These are phyloP conservation scores for Luidia sarsii DNA, from an alignment of 53 echinoderm and acorn worm genomes.

Conservation along the genomic window DNA sequence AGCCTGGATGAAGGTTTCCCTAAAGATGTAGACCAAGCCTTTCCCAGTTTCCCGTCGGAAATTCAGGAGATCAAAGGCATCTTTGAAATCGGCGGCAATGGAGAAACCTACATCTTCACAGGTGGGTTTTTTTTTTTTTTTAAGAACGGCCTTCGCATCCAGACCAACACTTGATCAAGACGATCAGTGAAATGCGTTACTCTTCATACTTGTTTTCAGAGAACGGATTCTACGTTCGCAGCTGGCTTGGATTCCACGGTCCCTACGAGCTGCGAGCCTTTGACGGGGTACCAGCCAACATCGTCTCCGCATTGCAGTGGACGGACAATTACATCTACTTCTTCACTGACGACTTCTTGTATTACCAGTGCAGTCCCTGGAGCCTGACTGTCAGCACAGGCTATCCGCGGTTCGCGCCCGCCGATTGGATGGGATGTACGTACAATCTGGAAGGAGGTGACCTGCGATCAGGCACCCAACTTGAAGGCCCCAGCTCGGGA, in stretches of 20 bases:
- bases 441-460: background rate
- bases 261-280: conserved; percentile 60
- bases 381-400: conserved; percentile 55
- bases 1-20: conserved; percentile 70
- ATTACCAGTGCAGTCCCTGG: conserved; percentile 76
- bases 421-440: conserved; percentile 73
- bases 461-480: background rate
- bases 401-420: conserved; percentile 53
- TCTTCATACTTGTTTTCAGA: too few species aligned
- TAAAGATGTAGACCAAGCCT: conserved; percentile 53
- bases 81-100: conserved; percentile 79
- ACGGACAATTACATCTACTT: conserved; percentile 87
- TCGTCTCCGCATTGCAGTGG: conserved; percentile 65
- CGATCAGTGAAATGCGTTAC: too few species aligned
- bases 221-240: conserved; percentile 66
- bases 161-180: too few species aligned
- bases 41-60: conserved; percentile 37
- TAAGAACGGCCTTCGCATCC: too few species aligned
- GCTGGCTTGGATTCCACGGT: conserved; percentile 71
- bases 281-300: conserved; percentile 46
- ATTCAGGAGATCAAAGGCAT: conserved; percentile 60
- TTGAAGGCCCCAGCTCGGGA: too few species aligned
- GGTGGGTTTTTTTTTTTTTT: conserved; percentile 50
- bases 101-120: conserved; percentile 82
- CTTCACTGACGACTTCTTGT: conserved; percentile 66